These are phyloP conservation scores for Polymixis lichenea DNA, from an alignment of 2,888 invertebrate species.

Conservation along the genomic window DNA sequence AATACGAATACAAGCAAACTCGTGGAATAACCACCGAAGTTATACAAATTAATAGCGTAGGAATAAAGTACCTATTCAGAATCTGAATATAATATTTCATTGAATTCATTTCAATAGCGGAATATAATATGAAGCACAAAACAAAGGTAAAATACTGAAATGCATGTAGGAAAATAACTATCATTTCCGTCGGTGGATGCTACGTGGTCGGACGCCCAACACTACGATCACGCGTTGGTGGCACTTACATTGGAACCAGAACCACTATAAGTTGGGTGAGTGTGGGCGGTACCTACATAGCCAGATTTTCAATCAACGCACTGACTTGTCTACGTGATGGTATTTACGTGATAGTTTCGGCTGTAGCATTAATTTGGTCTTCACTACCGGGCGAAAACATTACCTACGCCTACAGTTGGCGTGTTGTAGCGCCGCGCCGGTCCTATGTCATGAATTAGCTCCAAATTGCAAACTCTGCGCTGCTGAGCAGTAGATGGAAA, in stretches of 20 bases:
- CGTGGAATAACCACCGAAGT: background rate
- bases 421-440: too few species aligned
- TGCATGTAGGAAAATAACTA: slow-evolving; percentile 23
- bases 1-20: background rate
- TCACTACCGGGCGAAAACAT: background rate
- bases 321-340: background rate
- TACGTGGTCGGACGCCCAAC: slow-evolving; percentile 12
- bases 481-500: background rate
- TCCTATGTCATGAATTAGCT: too few species aligned
- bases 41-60: background rate
- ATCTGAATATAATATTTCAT: slow-evolving; percentile 6
- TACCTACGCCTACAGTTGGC: too few species aligned
- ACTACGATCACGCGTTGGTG: background rate
- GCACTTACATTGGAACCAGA: background rate
- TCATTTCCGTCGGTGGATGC: background rate
- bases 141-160: slow-evolving; percentile 18
- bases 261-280: background rate
- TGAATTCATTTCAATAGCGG: background rate
- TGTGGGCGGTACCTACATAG: background rate
- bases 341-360: background rate
- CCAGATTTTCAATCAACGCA: slow-evolving; percentile 15
- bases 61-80: background rate
- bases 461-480: background rate
- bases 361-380: background rate
- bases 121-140: background rate